These are phyloP conservation scores for Craniophora ligustri DNA, from an alignment of 2,888 invertebrate species.

Conservation along the genomic window DNA sequence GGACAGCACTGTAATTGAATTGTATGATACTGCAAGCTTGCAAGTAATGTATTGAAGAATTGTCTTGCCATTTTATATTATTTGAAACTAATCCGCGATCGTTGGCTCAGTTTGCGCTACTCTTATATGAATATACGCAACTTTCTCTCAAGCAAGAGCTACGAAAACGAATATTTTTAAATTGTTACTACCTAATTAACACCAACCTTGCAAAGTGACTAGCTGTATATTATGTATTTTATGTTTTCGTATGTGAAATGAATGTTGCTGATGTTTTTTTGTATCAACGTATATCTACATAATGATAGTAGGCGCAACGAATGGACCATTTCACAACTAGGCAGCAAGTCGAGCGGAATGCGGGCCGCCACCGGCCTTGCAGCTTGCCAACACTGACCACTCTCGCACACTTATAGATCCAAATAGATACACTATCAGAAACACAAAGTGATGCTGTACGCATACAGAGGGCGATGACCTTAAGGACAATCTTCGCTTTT, in stretches of 20 bases:
- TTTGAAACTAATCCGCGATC: slow-evolving; percentile 12
- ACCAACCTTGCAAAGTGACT: slow-evolving; percentile 44
- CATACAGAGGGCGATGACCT: slow-evolving; percentile 68
- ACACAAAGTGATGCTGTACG: slow-evolving; percentile 64
- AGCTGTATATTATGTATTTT: slow-evolving; percentile 8
- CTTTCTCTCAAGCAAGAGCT: slow-evolving; percentile 41
- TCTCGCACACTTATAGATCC: slow-evolving; percentile 75
- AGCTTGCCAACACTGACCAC: slow-evolving; percentile 84
- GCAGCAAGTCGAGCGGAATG: slow-evolving; percentile 80
- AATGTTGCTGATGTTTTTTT: slow-evolving; percentile 31
- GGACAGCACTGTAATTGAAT: slow-evolving; percentile 79
- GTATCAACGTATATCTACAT: slow-evolving; percentile 51
- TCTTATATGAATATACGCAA: slow-evolving; percentile 12
- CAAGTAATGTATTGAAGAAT: slow-evolving; percentile 54
- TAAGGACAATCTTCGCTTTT: slow-evolving; percentile 52
- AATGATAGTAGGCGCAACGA: slow-evolving; percentile 68
- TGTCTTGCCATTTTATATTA: slow-evolving; percentile 32
- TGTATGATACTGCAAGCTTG: slow-evolving; percentile 74
- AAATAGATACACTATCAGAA: slow-evolving; percentile 69
- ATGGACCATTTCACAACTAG: slow-evolving; percentile 82
- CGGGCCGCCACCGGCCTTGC: slow-evolving; percentile 84
- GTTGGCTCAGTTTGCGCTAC: neutral
- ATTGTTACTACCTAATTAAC: slow-evolving; percentile 40
- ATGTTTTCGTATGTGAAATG: slow-evolving; percentile 26
- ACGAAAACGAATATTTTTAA: slow-evolving; percentile 26